Percentiles rank a stretch among this genome's conserved stretches.
These are phyloP conservation scores for Chromobotia macracanthus DNA, from an alignment of 2,797 vertebrate species.

Conservation along the genomic window DNA sequence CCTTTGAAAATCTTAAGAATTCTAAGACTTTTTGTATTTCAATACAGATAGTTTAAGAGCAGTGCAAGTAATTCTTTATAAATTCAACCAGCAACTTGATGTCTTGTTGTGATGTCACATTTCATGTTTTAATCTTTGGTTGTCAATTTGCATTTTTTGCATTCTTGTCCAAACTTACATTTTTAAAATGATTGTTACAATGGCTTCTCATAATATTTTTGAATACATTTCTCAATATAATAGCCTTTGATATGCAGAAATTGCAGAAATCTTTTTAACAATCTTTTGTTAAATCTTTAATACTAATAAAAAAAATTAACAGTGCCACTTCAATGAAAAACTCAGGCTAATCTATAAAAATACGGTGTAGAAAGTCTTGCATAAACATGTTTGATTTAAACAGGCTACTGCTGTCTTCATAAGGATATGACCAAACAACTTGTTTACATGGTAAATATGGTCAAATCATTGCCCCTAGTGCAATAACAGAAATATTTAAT, in stretches of 20 bases:
- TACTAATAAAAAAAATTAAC: slow-evolving; percentile 47
- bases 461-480: slow-evolving; percentile 66
- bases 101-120: slow-evolving; percentile 59
- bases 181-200: slow-evolving; percentile 68
- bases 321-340: slow-evolving; percentile 50
- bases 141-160: slow-evolving; percentile 53
- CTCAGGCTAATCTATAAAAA: slow-evolving; percentile 32
- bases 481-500: slow-evolving; percentile 65
- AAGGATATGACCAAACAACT: slow-evolving; percentile 53
- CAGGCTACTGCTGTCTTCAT: slow-evolving; percentile 49
- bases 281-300: too few species aligned
- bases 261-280: background rate
- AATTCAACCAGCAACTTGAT: slow-evolving; percentile 14
- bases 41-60: slow-evolving; percentile 15
- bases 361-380: slow-evolving; percentile 23
- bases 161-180: slow-evolving; percentile 27
- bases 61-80: slow-evolving; percentile 10
- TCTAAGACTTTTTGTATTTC: background rate
- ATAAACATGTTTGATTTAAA: slow-evolving; percentile 15
- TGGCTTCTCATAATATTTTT: slow-evolving; percentile 64
- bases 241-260: slow-evolving; percentile 17
- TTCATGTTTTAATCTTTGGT: slow-evolving; percentile 71
- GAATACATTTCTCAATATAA: background rate
- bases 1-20: slow-evolving; percentile 17
- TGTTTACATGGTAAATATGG: slow-evolving; percentile 77